Evolutionary conservation across 2,888 invertebrate species (phyloP), one percentile per base, ranked within the genome.

Genomic region (Ernsta delagoae): DNA sequence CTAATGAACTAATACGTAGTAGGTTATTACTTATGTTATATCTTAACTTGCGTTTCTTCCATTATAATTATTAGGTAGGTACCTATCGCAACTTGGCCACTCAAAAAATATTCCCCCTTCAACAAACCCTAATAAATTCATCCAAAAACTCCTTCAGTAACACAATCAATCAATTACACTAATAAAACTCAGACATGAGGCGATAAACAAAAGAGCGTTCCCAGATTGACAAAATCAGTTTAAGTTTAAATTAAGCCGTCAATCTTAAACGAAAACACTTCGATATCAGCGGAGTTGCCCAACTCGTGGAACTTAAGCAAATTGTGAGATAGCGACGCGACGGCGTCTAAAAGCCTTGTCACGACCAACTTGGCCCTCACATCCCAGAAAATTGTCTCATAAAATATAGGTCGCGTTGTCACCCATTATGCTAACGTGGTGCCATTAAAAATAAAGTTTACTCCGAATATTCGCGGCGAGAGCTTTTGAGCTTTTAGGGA

Each of bases 371-470:
- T 88, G 84, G 16, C 12, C 60, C 75, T 79, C 82, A 80, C 83
- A 86, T 89, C 85, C 85, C 83, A 83, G 88, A 85, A 90, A 89
- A 89, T 88, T 87, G 86, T 89, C 81, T 83, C 89, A 81, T 87
- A 88, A 89, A 89, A 90, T 83, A 78, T 90, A 88, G 87, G 87
- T 87, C 89, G 83, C 84, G 84, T 83, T 87, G 84, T 84, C 87
- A 86, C 88, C 89, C 90, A 92, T 92, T 91, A 90, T 80, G 83
- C 83, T 84, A 87, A 87, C 89, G 86, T 79, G 75, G 79, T 75
- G 79, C 88, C 91, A 92, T 92, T 92, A 91, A 90, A 90, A 89
- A 90, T 89, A 89, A 90, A 88, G 82, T 88, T 85, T 83, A 81
- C 82, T 79, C 77, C 79, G 85, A 86, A 88, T 87, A 86, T 86